Evolutionary conservation across 2,888 invertebrate genomes (phyloP).

Genomic region (Pyralis farinalis): DNA sequence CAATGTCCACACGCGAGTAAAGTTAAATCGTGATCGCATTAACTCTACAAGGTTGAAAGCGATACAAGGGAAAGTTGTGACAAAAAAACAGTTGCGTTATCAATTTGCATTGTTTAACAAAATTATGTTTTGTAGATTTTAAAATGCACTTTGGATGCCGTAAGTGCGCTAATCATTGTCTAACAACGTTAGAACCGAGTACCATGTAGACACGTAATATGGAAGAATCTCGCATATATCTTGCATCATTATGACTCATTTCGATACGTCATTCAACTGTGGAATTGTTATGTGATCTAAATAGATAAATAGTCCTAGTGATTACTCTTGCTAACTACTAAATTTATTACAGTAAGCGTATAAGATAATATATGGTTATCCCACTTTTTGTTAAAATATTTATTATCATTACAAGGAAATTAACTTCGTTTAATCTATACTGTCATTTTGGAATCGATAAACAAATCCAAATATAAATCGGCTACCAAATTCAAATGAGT

Average conservation of each 20-base stretch:
- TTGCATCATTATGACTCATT: slow-evolving; percentile 50
- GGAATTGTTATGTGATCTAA: slow-evolving; percentile 1
- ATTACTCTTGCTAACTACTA: too few species aligned
- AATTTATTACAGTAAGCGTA: too few species aligned
- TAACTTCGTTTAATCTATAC: too few species aligned
- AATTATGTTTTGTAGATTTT: slow-evolving; percentile 35
- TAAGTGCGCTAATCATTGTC: slow-evolving; percentile 60
- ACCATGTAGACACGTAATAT: slow-evolving; percentile 38
- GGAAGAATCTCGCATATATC: slow-evolving; percentile 41
- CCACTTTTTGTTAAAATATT: too few species aligned
- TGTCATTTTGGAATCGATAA: background rate
- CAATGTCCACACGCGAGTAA: slow-evolving; percentile 33
- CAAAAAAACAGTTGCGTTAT: slow-evolving; percentile 30
- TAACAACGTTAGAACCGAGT: slow-evolving; percentile 38
- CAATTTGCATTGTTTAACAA: slow-evolving; percentile 25
- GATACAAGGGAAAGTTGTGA: slow-evolving; percentile 37
- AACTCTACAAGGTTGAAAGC: slow-evolving; percentile 37
- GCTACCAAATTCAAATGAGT: slow-evolving; percentile 27
- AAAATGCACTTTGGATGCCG: slow-evolving; percentile 48
- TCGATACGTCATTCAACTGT: slow-evolving; percentile 12
- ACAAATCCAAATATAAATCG: slow-evolving; percentile 2
- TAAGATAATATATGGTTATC: too few species aligned
- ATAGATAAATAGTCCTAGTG: too few species aligned
- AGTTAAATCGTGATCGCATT: slow-evolving; percentile 29
- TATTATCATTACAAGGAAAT: too few species aligned